These are phyloP conservation scores for Ceriagrion tenellum DNA, from an alignment of 2,888 invertebrate genomes.

Conservation along the genomic window DNA sequence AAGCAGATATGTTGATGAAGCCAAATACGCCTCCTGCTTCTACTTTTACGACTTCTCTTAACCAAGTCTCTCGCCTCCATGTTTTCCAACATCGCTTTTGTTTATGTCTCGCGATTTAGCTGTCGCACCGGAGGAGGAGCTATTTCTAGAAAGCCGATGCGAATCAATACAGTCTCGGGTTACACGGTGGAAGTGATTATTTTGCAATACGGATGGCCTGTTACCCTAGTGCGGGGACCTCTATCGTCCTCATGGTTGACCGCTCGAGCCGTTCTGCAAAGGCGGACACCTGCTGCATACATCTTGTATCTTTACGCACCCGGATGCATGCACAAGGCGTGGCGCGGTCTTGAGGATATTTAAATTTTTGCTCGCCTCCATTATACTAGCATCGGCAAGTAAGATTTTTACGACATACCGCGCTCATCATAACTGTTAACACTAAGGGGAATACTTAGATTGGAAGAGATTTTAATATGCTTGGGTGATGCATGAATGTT, in stretches of 20 bases:
- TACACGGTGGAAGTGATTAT: constrained; percentile 13
- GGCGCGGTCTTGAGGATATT: background rate
- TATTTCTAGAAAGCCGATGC: constrained; percentile 33
- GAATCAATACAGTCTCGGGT: constrained; percentile 50
- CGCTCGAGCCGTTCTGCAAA: background rate
- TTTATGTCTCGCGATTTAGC: constrained; percentile 34
- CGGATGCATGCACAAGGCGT: constrained; percentile 5
- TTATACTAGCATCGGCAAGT: background rate
- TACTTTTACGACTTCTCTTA: background rate
- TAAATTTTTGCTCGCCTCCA: background rate
- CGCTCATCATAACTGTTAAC: background rate
- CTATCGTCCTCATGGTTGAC: background rate
- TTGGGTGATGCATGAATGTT: too few relatives aligned
- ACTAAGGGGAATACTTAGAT: background rate
- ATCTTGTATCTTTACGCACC: constrained; percentile 12
- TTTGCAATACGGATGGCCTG: constrained; percentile 33
- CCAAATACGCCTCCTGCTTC: background rate
- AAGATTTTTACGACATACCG: background rate
- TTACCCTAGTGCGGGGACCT: constrained; percentile 10
- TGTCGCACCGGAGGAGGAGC: background rate
- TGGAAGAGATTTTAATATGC: background rate
- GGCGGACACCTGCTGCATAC: constrained; percentile 34
- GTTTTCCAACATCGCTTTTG: background rate
- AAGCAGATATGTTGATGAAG: background rate
- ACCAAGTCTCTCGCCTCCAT: background rate